Evolutionary conservation across 37 sponge, comb jelly and placozoan species (phyloP).

Genomic region (Halisarca cf. caerulea): DNA sequence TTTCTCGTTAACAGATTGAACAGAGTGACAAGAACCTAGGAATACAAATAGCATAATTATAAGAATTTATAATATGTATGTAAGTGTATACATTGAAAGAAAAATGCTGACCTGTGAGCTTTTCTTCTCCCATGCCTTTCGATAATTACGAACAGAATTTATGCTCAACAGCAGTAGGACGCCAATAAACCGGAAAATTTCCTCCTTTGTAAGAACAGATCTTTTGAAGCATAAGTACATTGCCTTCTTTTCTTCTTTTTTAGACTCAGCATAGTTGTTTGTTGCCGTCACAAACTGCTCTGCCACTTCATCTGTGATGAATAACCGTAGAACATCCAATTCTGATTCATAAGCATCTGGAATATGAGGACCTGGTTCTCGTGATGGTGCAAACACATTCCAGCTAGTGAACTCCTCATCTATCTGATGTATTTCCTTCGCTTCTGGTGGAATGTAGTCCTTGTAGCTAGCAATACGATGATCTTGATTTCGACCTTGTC

Average conservation of each 20-base stretch:
- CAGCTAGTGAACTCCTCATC: too few species aligned
- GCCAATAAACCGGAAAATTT: neutral
- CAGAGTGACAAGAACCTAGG: neutral
- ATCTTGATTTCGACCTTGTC: too few species aligned
- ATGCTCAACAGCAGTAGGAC: slow-evolving; percentile 13
- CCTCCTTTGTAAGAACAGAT: neutral
- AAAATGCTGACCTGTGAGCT: neutral
- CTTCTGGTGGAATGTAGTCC: too few species aligned
- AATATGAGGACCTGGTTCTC: too few species aligned
- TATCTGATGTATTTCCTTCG: too few species aligned
- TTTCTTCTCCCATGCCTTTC: neutral
- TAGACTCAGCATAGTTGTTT: neutral
- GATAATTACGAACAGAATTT: neutral
- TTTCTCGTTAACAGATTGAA: neutral
- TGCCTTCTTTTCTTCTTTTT: neutral
- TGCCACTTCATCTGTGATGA: neutral
- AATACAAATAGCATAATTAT: neutral
- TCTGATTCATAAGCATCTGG: too few species aligned
- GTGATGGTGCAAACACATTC: too few species aligned
- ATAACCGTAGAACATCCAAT: neutral
- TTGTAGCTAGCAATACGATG: too few species aligned
- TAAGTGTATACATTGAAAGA: too few species aligned
- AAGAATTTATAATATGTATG: too few species aligned
- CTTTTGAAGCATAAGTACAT: neutral
- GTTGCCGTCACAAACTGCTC: neutral